Evolutionary conservation across 2,113 vertebrate species (phyloP).

Genomic region (Pithys albifrons): DNA sequence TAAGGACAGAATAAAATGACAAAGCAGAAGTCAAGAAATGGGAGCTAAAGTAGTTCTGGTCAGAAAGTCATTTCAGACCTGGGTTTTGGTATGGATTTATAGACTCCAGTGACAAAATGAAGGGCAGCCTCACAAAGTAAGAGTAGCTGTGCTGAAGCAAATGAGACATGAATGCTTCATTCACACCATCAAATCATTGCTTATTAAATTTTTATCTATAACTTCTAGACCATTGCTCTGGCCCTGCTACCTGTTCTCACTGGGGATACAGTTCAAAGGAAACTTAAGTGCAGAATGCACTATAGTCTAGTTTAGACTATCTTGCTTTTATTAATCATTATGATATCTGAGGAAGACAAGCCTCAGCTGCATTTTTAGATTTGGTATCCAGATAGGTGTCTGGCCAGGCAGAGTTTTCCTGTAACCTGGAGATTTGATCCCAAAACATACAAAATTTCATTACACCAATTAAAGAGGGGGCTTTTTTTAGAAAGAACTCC

Average conservation of each 20-base stretch:
- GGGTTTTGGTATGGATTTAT: background rate
- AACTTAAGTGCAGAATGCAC: background rate
- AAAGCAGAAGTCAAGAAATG: background rate
- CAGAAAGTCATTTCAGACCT: background rate
- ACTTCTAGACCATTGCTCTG: background rate
- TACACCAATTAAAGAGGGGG: background rate
- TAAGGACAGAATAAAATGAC: background rate
- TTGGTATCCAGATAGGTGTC: background rate
- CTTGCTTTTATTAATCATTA: background rate
- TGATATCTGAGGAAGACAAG: background rate
- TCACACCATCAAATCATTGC: background rate
- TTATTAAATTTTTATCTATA: background rate
- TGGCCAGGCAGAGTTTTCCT: background rate
- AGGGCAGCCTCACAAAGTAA: background rate
- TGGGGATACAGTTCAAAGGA: background rate
- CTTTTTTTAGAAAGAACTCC: background rate
- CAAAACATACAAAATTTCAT: background rate
- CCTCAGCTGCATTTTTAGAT: background rate
- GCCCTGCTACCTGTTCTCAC: background rate
- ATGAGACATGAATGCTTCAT: background rate
- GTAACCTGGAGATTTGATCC: background rate
- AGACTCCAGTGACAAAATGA: background rate
- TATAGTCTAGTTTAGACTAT: background rate
- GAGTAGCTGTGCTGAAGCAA: background rate
- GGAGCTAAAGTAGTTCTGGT: background rate